phyloP scores from a whole-genome alignment of 2,797 vertebrate genomes.

The Miichthys miiuy region DNA sequence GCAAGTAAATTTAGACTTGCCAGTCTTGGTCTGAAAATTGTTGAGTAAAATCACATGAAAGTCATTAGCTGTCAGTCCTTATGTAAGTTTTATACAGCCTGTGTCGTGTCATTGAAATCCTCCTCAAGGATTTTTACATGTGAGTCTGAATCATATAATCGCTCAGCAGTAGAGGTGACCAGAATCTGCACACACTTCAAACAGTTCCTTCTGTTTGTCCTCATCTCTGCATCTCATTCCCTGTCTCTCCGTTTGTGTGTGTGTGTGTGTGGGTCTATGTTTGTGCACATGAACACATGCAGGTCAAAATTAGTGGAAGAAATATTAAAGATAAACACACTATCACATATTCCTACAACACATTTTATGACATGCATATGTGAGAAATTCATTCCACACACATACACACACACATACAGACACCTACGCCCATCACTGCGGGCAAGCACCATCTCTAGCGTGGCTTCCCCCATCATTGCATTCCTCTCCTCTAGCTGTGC shows the following conservation, averaged over 20 bases:
- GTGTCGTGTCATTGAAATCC: slow-evolving; percentile 33
- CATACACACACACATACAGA: slow-evolving; percentile 12
- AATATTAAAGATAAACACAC: not conserved
- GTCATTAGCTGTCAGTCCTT: not conserved
- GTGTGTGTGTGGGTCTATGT: not conserved
- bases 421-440: slow-evolving; percentile 68
- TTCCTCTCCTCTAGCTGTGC: slow-evolving; percentile 43
- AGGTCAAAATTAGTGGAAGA: slow-evolving; percentile 1
- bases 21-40: not conserved
- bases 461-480: slow-evolving; percentile 66
- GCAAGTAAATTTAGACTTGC: not conserved
- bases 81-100: not conserved
- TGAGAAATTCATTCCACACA: slow-evolving; percentile 4
- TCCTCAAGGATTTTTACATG: not conserved
- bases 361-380: not conserved
- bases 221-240: slow-evolving; percentile 7
- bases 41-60: slow-evolving; percentile 5
- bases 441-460: slow-evolving; percentile 56
- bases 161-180: slow-evolving; percentile 1
- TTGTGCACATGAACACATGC: not conserved
- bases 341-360: not conserved
- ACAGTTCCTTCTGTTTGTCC: slow-evolving; percentile 22
- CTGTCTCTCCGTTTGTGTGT: not conserved
- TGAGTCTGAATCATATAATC: slow-evolving; percentile 28
- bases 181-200: slow-evolving; percentile 17